These are phyloP conservation scores for Epizoanthus rinbou DNA, from an alignment of 92 coral and sea anemone genomes.

Conservation along the genomic window DNA sequence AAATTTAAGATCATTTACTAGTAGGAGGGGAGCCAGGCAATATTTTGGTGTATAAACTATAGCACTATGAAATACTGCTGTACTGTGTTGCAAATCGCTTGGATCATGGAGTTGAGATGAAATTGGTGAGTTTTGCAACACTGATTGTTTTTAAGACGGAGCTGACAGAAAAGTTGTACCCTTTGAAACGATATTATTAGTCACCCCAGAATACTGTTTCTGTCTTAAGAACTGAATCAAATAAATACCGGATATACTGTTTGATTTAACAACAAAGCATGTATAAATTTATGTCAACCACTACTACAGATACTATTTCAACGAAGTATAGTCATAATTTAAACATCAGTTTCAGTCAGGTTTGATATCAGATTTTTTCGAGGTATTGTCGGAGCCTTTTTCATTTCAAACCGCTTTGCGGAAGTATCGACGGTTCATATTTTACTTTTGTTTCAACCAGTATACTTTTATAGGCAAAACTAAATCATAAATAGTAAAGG, in stretches of 20 bases:
- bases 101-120: background rate
- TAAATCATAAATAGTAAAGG: too few relatives aligned
- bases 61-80: too few relatives aligned
- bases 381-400: too few relatives aligned
- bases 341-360: background rate
- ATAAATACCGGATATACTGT: constrained; percentile 22
- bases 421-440: too few relatives aligned
- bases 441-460: too few relatives aligned
- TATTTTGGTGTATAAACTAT: too few relatives aligned
- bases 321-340: background rate
- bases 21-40: too few relatives aligned
- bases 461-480: too few relatives aligned
- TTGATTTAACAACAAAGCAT: background rate
- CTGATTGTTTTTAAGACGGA: background rate
- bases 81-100: background rate
- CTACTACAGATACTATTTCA: background rate
- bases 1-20: too few relatives aligned
- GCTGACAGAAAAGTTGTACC: background rate
- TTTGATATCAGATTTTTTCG: background rate
- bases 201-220: background rate
- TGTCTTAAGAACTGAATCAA: background rate
- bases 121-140: constrained; percentile 3
- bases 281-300: constrained; percentile 9
- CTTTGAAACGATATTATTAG: background rate
- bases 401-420: too few relatives aligned